Evolutionary conservation across 2,113 vertebrate species (phyloP).

Genomic region (Ochotona curzoniae): DNA sequence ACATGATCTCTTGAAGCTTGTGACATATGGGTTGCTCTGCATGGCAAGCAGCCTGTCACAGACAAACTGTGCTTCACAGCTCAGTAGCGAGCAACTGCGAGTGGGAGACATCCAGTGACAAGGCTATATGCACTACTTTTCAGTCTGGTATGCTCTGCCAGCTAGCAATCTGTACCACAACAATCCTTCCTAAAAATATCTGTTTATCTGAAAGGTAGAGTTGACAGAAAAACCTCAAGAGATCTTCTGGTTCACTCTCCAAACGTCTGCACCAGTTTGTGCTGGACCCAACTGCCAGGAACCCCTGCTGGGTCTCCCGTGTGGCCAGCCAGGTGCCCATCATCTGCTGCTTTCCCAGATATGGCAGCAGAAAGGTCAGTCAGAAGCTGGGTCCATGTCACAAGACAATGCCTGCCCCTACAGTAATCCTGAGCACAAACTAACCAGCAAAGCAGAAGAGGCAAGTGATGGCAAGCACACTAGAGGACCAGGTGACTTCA

Average conservation of each 20-base stretch:
- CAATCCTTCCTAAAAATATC: background rate
- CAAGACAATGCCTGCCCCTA: background rate
- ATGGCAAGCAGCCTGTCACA: background rate
- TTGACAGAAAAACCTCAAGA: no score
- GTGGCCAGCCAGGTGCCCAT: no score
- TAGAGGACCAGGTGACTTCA: constrained; percentile 11
- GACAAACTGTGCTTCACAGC: constrained; percentile 16
- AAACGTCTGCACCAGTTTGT: no score
- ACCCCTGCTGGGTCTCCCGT: no score
- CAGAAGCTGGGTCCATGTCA: no score
- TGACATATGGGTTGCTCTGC: background rate
- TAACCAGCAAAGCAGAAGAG: constrained; percentile 19
- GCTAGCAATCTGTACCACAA: constrained; percentile 34
- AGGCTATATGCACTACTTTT: background rate
- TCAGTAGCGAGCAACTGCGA: background rate
- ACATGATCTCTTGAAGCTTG: constrained; percentile 10
- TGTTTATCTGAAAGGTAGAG: no score
- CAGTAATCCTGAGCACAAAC: constrained; percentile 38
- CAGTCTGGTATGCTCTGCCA: constrained; percentile 18
- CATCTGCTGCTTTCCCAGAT: no score
- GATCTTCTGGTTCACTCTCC: no score
- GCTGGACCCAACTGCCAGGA: no score
- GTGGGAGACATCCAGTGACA: constrained; percentile 6
- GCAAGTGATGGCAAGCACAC: background rate
- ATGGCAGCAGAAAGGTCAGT: no score